Conservation (phyloP, 2,888 invertebrate species). For the Eledone cirrhosa region DNA sequence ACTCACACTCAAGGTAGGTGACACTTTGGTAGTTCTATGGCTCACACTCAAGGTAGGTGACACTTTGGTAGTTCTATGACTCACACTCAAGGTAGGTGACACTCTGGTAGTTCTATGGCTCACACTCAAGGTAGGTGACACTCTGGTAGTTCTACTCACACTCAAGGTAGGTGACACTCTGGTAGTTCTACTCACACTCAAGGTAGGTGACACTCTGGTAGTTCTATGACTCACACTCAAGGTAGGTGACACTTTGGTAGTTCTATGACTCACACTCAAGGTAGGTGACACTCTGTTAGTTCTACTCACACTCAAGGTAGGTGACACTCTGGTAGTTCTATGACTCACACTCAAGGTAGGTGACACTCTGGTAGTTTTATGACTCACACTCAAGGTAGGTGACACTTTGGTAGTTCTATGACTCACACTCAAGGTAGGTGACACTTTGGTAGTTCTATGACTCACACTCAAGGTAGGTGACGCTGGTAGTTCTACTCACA, state of each 20-base stretch:
- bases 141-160: constrained; percentile 72
- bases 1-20: constrained; percentile 83
- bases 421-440: constrained; percentile 83
- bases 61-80: constrained; percentile 74
- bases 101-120: constrained; percentile 77
- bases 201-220: constrained; percentile 71
- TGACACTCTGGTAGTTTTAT: constrained; percentile 65
- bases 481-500: constrained; percentile 72
- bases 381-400: constrained; percentile 85
- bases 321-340: constrained; percentile 6
- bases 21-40: constrained; percentile 73
- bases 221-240: constrained; percentile 91
- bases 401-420: constrained; percentile 70
- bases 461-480: constrained; percentile 80
- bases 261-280: constrained; percentile 91
- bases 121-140: constrained; percentile 77
- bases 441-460: constrained; percentile 73
- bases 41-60: constrained; percentile 80
- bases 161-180: constrained; percentile 75
- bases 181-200: constrained; percentile 77
- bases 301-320: constrained; percentile 85
- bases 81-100: constrained; percentile 80
- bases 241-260: constrained; percentile 69
- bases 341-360: constrained; percentile 88
- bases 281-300: constrained; percentile 68